Base-by-base conservation (phyloP, 2,797 vertebrate species). In the Ctenochaetus hawaiiensis region DNA sequence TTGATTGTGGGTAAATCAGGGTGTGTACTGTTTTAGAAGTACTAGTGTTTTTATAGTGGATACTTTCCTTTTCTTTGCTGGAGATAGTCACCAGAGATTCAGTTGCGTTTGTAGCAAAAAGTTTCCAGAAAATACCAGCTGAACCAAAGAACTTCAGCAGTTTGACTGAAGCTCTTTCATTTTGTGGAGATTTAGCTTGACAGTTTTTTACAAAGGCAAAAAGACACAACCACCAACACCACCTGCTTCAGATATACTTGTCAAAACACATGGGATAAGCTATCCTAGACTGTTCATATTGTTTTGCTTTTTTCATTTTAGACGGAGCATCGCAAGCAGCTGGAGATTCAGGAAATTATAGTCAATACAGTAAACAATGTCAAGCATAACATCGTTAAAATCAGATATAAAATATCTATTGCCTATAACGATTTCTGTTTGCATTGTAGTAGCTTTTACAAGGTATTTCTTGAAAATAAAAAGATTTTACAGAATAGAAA, bases 41-140 rank as follows among this genome's bases (percentile, higher is more conserved):
- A 6, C 30, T 34, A 34, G 30, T 34, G 30, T 34, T 64, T 69
- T 61, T 57, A 52, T 2, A 56, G 16, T 5, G 13, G 48, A 68
- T 14, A 39, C 13, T 77, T 71, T 60, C 20, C 45, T 69, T 34
- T 67, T 76, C 67, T 74, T 53, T 66, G 61, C 44, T 30, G 63
- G 62, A 68, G 45, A 66, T 62, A 71, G 77, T 72, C 58, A 74
- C 54, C 54, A 79, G 67, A 81, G 52, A 64, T 65, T 66, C 14
- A 6, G 4, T 41, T 78, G 6, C 34, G 22, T 77, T 70, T 45
- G 14, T 41, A 57, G 62, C 20, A 58, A 67, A 67, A 72, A 48
- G 17, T 22, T 53, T 71, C 14, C 60, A 58, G 44, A 74, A 69
- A 26, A 44, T 51, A 63, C 13, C 51, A 67, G 44, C 8, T 1